Evolutionary conservation across 1,140 invertebrate genomes (phyloP).

Genomic region (Megalopta genalis): DNA sequence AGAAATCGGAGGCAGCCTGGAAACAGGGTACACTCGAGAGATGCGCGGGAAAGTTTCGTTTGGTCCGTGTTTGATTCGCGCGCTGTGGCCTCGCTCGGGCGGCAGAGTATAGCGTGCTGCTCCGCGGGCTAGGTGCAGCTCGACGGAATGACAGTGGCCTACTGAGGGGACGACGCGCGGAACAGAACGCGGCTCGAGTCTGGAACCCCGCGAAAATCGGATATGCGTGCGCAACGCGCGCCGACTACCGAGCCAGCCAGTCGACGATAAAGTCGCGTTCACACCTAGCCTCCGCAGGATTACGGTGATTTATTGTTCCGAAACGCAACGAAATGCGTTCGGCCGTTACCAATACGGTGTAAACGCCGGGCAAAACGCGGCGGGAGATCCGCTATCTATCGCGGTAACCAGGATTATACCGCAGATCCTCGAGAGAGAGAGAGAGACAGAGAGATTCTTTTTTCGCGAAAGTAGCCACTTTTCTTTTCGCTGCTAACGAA

Average conservation of each 20-base stretch:
- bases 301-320: neutral
- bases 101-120: constrained; percentile 16
- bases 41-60: constrained; percentile 9
- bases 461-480: too few relatives aligned
- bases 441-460: too few relatives aligned
- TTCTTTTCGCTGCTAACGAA: too few relatives aligned
- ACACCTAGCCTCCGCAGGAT: neutral
- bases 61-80: constrained; percentile 21
- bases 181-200: constrained; percentile 24
- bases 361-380: too few relatives aligned
- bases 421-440: too few relatives aligned
- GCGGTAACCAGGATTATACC: too few relatives aligned
- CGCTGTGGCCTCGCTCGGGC: constrained; percentile 32
- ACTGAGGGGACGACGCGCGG: constrained; percentile 51
- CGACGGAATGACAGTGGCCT: constrained; percentile 59
- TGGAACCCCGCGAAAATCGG: constrained; percentile 62
- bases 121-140: constrained; percentile 53
- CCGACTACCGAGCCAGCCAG: neutral
- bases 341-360: neutral
- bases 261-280: constrained; percentile 3
- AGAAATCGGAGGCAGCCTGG: neutral
- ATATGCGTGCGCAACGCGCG: constrained; percentile 58
- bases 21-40: neutral
- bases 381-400: too few relatives aligned
- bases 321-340: neutral